A percentile compares a stretch with the other conserved stretches of the same genome.
Conservation (phyloP, 2,113 vertebrate genomes). For the Silurus glanis region DNA sequence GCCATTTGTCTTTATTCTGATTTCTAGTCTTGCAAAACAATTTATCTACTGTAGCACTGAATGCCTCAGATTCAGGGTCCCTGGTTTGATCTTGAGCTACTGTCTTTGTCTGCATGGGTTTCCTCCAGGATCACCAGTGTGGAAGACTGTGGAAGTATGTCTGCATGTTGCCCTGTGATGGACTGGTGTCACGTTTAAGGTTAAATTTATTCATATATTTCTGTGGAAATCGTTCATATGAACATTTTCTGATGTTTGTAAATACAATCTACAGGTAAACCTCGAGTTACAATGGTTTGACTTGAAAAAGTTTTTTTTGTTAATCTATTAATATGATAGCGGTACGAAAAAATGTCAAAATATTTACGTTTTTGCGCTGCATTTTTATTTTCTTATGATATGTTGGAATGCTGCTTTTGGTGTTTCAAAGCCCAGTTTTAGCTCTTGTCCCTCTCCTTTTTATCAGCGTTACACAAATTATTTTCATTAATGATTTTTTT, state of each 20-base stretch:
- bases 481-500: too few species aligned
- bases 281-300: too few species aligned
- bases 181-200: not conserved
- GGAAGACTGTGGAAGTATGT: not conserved
- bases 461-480: too few species aligned
- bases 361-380: too few species aligned
- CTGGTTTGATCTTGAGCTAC: not conserved
- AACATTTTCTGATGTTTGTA: not conserved
- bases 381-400: too few species aligned
- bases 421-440: too few species aligned
- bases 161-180: conserved; percentile 3
- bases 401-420: too few species aligned
- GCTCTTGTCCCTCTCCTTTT: too few species aligned
- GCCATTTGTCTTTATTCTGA: not conserved
- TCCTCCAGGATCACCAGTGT: not conserved
- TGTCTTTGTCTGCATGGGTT: not conserved
- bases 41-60: not conserved
- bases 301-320: too few species aligned
- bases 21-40: not conserved
- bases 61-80: not conserved
- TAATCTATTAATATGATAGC: too few species aligned
- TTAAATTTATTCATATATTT: not conserved
- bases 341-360: too few species aligned
- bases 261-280: too few species aligned
- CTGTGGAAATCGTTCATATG: not conserved